These are phyloP conservation scores for Holotrichia oblita DNA, from an alignment of 1,140 invertebrate genomes.

Conservation along the genomic window DNA sequence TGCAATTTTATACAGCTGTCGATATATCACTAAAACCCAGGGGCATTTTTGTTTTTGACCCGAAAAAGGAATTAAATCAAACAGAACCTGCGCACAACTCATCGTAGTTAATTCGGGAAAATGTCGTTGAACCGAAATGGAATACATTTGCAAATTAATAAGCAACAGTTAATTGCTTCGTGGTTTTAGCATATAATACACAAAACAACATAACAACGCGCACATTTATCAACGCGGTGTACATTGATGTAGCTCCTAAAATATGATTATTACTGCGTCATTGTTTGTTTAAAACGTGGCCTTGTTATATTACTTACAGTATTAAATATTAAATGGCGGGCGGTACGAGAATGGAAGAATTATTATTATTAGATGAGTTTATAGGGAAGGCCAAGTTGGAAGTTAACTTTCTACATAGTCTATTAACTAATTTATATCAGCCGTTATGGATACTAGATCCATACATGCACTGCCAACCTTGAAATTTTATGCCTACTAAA, in stretches of 20 bases:
- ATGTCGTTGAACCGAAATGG: neutral
- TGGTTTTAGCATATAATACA: neutral
- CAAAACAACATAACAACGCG: neutral
- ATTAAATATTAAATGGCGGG: neutral
- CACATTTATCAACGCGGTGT: neutral
- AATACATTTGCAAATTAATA: conserved; percentile 18
- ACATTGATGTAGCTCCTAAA: neutral
- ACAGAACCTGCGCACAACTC: neutral
- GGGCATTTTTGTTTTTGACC: neutral
- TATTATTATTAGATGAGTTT: conserved; percentile 9
- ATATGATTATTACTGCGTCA: conserved; percentile 7
- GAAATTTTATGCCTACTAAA: neutral
- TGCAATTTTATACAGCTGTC: too few species aligned
- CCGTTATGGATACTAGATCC: neutral
- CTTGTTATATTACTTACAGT: neutral
- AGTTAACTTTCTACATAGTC: neutral
- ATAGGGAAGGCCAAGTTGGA: neutral
- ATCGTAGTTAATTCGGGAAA: neutral
- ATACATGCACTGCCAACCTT: neutral
- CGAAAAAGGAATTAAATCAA: neutral
- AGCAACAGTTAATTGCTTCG: neutral
- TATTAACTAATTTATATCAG: neutral
- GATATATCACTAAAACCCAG: too few species aligned
- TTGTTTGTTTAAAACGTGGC: neutral
- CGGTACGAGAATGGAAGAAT: conserved; percentile 13